phyloP scores from a whole-genome alignment of 2,797 vertebrate species.

The Pelochelys cantorii region DNA sequence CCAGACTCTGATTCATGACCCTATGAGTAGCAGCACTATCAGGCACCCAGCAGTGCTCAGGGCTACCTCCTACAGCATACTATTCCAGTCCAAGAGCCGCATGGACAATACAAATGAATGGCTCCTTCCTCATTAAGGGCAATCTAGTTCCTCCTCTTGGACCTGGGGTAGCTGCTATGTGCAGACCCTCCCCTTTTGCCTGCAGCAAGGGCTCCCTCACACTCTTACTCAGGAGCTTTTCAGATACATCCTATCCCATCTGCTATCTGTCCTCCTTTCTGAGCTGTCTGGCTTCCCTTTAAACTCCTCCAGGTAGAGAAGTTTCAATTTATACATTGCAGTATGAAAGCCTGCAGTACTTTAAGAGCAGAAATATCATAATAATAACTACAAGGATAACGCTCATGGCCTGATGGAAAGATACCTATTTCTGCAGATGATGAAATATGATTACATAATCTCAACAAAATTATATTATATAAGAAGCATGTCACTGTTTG shows the following conservation, averaged over 20 bases:
- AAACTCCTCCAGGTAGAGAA: not conserved
- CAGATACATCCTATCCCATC: too few species aligned
- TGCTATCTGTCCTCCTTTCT: too few species aligned
- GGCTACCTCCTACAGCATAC: not conserved
- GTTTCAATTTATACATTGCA: not conserved
- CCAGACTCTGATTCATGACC: not conserved
- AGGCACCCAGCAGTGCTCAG: not conserved
- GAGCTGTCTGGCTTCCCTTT: too few species aligned
- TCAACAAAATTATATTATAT: not conserved
- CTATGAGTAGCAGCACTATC: not conserved
- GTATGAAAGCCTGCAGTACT: rapidly evolving
- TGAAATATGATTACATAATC: rapidly evolving
- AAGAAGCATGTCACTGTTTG: not conserved
- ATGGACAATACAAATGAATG: not conserved
- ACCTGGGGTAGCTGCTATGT: not conserved
- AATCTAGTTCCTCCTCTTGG: not conserved
- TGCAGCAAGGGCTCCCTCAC: too few species aligned
- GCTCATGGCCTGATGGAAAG: not conserved
- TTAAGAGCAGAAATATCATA: not conserved
- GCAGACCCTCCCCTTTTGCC: too few species aligned
- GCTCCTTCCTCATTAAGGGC: not conserved
- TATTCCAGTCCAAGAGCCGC: not conserved
- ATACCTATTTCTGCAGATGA: not conserved
- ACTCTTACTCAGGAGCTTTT: too few species aligned
- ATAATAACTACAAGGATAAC: not conserved